A percentile compares a stretch with the other conserved stretches of the same genome.
These are phyloP conservation scores for Perdita meconis DNA, from an alignment of 2,888 invertebrate genomes.

Conservation along the genomic window DNA sequence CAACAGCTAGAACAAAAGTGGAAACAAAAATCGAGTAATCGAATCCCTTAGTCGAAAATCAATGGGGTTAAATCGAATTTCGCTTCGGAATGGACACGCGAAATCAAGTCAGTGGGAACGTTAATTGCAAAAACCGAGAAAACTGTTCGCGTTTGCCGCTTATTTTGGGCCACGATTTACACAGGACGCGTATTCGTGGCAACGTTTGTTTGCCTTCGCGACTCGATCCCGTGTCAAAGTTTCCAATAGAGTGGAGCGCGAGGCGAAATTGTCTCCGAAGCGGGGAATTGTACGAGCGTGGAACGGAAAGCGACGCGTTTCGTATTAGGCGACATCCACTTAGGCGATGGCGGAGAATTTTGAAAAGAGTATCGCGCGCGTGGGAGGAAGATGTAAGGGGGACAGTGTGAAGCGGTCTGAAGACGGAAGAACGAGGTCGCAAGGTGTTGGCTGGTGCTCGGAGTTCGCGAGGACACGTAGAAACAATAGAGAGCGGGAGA, in stretches of 20 bases:
- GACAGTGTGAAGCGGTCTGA: conserved; percentile 14
- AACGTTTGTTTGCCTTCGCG: background rate
- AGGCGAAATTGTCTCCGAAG: background rate
- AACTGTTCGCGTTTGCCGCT: conserved; percentile 2
- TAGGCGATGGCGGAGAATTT: background rate
- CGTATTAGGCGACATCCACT: conserved; percentile 13
- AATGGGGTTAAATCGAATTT: conserved; percentile 59
- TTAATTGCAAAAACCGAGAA: conserved; percentile 31
- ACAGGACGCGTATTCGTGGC: background rate
- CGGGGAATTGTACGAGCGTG: background rate
- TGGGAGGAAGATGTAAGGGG: conserved; percentile 31
- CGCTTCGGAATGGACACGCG: conserved; percentile 39
- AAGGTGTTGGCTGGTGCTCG: conserved; percentile 36
- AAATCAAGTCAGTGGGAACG: conserved; percentile 41
- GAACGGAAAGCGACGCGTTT: background rate
- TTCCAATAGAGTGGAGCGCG: background rate
- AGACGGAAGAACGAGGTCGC: conserved; percentile 47
- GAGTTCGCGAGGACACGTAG: conserved; percentile 35
- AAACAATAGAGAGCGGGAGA: conserved; percentile 49
- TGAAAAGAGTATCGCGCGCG: conserved; percentile 10
- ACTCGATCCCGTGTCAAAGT: background rate
- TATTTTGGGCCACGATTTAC: conserved; percentile 13
- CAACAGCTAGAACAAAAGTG: conserved; percentile 44
- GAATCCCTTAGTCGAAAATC: conserved; percentile 64
- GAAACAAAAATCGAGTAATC: conserved; percentile 68